Base-by-base conservation (phyloP, 2,113 vertebrate species). In the Orycteropus afer region DNA sequence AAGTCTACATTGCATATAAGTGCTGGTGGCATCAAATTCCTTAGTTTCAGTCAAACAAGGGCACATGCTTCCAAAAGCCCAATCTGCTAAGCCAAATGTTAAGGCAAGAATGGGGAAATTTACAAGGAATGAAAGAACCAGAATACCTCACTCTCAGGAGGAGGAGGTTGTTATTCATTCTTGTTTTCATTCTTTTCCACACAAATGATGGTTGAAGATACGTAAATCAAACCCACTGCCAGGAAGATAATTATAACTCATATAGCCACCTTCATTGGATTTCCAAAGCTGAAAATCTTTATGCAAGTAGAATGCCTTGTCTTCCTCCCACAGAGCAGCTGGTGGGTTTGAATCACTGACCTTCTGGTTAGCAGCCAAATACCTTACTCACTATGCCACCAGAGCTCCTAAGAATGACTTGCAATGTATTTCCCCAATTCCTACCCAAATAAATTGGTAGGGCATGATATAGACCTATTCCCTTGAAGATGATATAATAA, bases 31-130 rank as follows among this genome's bases (percentile, higher is more conserved):
- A n/a, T 51, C 45, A 7, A 42, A 65, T 34, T 61, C 9, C 90
- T 87, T 81, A 74, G 5, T 95, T 97, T 65, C 47, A 74, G 57
- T 4, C 49, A 74, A 90, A 83, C 91, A 69, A 80, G 34, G 11
- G 34, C 73, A 23, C 20, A 42, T 2, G 93, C 86, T 93, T 78
- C 89, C 81, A 47, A 71, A 95, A 95, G 11, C 57, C 3, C 27
- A 96, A 12, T 53, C 59, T 27, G 0, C 61, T 77, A 63, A 97
- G 53, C 9, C 29, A 95, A 80, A 45, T 92, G 47, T 79, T n/a
- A 95, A 96, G 95, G 82, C 89, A 89, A 85, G 91, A 97, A 94
- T 57, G 74, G 2, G 7, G 51, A 96, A 93, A 78, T 94, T 96
- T 91, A 40, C 61, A 84, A 86, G 91, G 45, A 27, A 51, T 95